Evolutionary conservation across 2,888 invertebrate genomes (phyloP), one percentile per base, ranked within the genome.

Genomic region (Apamea sordens): DNA sequence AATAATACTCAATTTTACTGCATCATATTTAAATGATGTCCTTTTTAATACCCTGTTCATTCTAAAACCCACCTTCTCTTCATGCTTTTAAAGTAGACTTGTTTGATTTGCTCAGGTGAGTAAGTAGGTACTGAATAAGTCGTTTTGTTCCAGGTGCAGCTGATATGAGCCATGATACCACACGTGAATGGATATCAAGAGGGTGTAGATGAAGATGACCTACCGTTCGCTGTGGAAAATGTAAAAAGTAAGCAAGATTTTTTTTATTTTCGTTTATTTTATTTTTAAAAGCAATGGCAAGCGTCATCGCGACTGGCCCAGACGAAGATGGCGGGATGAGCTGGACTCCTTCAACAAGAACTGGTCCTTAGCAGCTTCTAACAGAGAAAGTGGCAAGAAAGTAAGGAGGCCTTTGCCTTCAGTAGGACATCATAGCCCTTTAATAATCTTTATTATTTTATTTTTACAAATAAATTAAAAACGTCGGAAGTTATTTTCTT

Each of bases 161-260:
- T 65, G 69, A 70, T 63, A 88, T 89, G 83, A 85, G 91, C 87
- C 59, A 95, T 95, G 95, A 90, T 95, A 88, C 95, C 95, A n/a
- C 92, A 94, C 83, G 92, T 90, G 15, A 90, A 91, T n/a, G 92
- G 92, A 21, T 83, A 84, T n/a, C 91, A 89, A 61, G 90, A 90
- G 56, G 91, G 91, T 7, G 84, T 89, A n/a, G 92, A 92, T 47
- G 92, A 92, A 13, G 89, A 86, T 4, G 92, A 93, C 32, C 73
- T 91, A 44, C 86, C 89, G 10, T 92, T 91, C 76, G 90, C 87
- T 4, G 86, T 91, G 41, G 92, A 93, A 59, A 90, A 90, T 77
- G 64, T 89, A 0, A 90, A 88, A 80, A 83, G 94, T 95, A 89
- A 90, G 93, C 5, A 5, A 44, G 4, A 21, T 8, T 64, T 28